These are phyloP conservation scores for Nyctibius bracteatus DNA, from an alignment of 2,113 vertebrate species.

Conservation along the genomic window DNA sequence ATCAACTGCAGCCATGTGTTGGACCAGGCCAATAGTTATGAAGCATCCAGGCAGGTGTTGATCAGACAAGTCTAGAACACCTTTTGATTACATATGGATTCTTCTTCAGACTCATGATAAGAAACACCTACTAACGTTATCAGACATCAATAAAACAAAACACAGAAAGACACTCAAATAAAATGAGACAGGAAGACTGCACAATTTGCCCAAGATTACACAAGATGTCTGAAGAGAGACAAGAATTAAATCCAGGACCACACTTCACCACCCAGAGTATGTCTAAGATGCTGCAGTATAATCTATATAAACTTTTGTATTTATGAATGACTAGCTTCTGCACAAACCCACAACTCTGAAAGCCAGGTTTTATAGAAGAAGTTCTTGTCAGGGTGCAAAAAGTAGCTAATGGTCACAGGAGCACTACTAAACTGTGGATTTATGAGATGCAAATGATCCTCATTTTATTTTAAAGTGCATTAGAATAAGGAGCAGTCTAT, in stretches of 20 bases:
- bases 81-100: background rate
- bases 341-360: background rate
- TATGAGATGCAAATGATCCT: background rate
- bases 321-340: background rate
- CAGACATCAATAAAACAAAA: background rate
- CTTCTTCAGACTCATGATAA: background rate
- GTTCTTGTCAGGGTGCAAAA: background rate
- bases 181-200: background rate
- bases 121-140: background rate
- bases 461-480: background rate
- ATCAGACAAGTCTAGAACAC: background rate
- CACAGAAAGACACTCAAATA: background rate
- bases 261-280: too few relatives aligned
- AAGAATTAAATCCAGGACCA: background rate
- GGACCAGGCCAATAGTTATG: background rate
- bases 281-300: background rate
- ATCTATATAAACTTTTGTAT: background rate
- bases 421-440: background rate
- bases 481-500: background rate
- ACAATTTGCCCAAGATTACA: background rate
- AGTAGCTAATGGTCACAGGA: background rate
- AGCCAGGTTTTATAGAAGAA: background rate
- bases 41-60: background rate
- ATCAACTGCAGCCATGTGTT: accelerated
- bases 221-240: background rate